Base-by-base conservation (phyloP, 2,797 vertebrate species). In the Sarcoramphus papa region DNA sequence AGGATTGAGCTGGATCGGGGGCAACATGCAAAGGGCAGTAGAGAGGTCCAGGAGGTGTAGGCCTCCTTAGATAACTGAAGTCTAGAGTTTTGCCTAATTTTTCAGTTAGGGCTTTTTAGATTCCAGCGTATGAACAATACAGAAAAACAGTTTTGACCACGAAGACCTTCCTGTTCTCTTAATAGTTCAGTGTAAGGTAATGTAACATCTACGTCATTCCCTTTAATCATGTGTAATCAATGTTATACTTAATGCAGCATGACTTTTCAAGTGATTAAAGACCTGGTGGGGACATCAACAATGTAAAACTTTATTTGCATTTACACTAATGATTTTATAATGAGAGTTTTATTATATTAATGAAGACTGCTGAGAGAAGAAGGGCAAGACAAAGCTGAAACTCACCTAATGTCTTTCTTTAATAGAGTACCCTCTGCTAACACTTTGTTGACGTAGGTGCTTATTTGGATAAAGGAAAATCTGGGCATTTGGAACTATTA, bases 281-380 rank as follows among this genome's bases (percentile, higher is more conserved):
- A 81, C 76, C 91, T 97, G 93, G 86, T 93, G 84, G 93, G 96
- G 96, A 93, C 89, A 98, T 98, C 97, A 97, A 97, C 93, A 97
- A 97, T 93, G 95, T 90, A 97, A 96, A 95, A 91, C 82, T 95
- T 97, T 97, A 97, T 98, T 98, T 97, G 95, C 93, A 96, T 96
- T 98, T 96, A 81, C 92, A 93, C 88, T 98, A 98, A 98, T 97
- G 97, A 97, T 94, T 97, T 98, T 97, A 95, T 98, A 98, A 98
- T 97, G 97, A 93, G 75, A 60, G 8, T 97, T 98, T 98, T 98
- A 97, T 97, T 97, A 97, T 97, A 98, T 98, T 98, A 98, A 98
- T 98, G 95, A 97, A 94, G 93, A 94, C 82, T 95, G 90, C 88
- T 92, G 96, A 92, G 95, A 98, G 93, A 73, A 94, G 47, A 90